phyloP scores from a whole-genome alignment of 2,113 vertebrate genomes.

The Edolisoma coerulescens region DNA sequence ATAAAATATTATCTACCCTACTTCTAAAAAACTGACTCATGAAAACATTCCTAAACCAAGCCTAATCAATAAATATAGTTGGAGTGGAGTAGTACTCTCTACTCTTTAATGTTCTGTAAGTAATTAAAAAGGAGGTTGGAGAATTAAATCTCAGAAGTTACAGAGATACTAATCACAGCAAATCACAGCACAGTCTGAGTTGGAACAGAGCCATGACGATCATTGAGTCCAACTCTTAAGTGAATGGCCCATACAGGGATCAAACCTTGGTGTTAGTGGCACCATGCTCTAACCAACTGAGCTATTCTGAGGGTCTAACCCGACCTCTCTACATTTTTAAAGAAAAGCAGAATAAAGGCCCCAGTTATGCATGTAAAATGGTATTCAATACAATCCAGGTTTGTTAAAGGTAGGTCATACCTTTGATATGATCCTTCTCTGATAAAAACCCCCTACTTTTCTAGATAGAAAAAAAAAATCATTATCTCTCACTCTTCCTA shows the following conservation, averaged over 20 bases:
- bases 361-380: not conserved
- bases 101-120: not conserved
- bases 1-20: not conserved
- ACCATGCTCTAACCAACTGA: not conserved
- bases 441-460: fast-evolving
- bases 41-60: not conserved
- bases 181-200: not conserved
- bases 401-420: not conserved
- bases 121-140: not conserved
- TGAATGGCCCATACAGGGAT: not conserved
- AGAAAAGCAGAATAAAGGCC: not conserved
- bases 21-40: not conserved
- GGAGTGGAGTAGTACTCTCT: not conserved
- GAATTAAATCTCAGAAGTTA: not conserved
- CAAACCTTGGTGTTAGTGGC: not conserved
- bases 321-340: not conserved
- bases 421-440: not conserved
- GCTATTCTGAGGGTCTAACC: not conserved
- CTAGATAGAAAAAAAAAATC: not conserved
- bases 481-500: not conserved
- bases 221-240: not conserved
- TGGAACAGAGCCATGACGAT: not conserved
- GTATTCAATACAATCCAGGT: not conserved
- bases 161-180: not conserved
- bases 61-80: not conserved